phyloP scores from a whole-genome alignment of 2,888 invertebrate genomes.

The Xestia ashworthii region DNA sequence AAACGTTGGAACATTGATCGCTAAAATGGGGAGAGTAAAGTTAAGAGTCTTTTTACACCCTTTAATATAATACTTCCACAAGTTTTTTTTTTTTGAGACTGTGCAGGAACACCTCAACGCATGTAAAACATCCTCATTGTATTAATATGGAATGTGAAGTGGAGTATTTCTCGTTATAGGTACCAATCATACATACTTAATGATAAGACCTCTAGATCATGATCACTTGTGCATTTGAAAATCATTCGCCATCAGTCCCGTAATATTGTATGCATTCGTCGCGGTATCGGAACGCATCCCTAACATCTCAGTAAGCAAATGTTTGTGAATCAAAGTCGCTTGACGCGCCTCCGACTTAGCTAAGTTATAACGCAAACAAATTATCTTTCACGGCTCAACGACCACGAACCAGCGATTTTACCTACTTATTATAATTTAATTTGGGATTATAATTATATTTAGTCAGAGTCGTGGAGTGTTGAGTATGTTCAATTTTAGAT shows the following conservation, averaged over 20 bases:
- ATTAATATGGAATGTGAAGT: not conserved
- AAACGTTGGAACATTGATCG: too few relatives aligned
- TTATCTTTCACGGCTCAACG: constrained; percentile 59
- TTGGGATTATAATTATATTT: constrained; percentile 26
- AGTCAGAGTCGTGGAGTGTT: not conserved
- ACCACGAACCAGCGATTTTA: constrained; percentile 24
- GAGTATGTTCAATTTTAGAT: constrained; percentile 10
- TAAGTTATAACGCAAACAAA: constrained; percentile 58
- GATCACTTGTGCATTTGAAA: constrained; percentile 1
- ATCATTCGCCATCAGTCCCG: not conserved
- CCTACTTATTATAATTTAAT: constrained; percentile 32
- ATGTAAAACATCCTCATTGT: not conserved
- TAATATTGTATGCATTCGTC: constrained; percentile 1
- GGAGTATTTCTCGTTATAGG: not conserved
- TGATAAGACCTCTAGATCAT: not conserved
- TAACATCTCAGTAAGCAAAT: constrained; percentile 49
- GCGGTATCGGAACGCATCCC: constrained; percentile 21
- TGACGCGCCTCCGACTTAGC: constrained; percentile 41
- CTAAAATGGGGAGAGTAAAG: too few relatives aligned
- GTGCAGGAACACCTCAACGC: not conserved
- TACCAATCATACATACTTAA: not conserved
- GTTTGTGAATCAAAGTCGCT: constrained; percentile 52
- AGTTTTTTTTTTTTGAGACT: not conserved
- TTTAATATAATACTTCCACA: not conserved
- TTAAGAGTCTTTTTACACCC: too few relatives aligned